Base-by-base conservation (phyloP, 2,113 vertebrate genomes). In the Onychorhynchus coronatus region DNA sequence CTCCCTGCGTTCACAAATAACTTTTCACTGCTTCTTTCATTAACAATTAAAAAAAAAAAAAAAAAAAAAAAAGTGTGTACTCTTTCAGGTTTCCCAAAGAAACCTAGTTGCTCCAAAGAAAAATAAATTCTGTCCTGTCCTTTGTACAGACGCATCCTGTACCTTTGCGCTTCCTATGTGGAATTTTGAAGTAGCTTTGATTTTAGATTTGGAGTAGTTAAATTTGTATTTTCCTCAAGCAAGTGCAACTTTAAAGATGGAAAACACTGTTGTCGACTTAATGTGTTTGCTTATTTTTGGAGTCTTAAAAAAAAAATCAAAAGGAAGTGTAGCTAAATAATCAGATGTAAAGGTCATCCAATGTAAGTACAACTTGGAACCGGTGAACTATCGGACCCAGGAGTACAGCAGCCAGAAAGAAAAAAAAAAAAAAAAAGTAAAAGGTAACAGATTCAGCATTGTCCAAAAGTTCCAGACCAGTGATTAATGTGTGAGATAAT, bases 401-500 rank as follows among this genome's bases (percentile, higher is more conserved):
- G 95, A 98, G 96, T 96, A 98, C 97, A 98, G 97, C 96, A 97
- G 96, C 93, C 94, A 94, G 95, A 97, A 98, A 93, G 47, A 89
- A 93, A 76, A 59, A 93, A 92, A 68, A 62, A 39, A 18, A 61
- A 37, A 80, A 93, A 90, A n/a, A n/a, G n/a, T 11, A 84, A 72
- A 98, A 98, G 96, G 98, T 98, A 99, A 99, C 98, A 99, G 99
- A 99, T 99, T 99, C 99, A 98, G 98, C 98, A 98, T 99, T 99
- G 99, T 99, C 99, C 99, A 98, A 98, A 99, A 99, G 99, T 99
- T 99, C 98, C 98, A 98, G 98, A 98, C 98, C 98, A 98, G 98
- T 99, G 99, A 99, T 99, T 99, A 99, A 99, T 99, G 99, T 99
- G 99, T 99, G 98, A 99, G 99, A 99, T 99, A 99, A 99, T 99